Conservation (phyloP, 2,888 invertebrate species). For the Myopa tessellatipennis region DNA sequence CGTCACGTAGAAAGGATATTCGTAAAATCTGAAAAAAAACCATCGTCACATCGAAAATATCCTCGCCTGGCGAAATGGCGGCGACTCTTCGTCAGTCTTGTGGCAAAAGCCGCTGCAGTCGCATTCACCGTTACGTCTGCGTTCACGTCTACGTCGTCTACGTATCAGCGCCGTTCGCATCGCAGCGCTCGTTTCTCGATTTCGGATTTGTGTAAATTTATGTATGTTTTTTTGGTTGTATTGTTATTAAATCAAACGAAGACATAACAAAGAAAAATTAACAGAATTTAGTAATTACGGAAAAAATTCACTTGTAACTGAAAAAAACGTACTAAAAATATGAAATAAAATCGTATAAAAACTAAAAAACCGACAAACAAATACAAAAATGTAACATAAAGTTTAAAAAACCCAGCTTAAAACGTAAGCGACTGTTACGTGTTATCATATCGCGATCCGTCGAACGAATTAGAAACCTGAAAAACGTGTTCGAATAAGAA, state of each 20-base stretch:
- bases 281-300: neutral
- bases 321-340: neutral
- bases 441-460: too few species aligned
- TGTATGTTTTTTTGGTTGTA: neutral
- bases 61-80: constrained; percentile 36
- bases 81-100: constrained; percentile 48
- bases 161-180: constrained; percentile 35
- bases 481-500: neutral
- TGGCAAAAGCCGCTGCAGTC: constrained; percentile 54
- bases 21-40: neutral
- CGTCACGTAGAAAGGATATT: neutral
- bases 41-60: constrained; percentile 33
- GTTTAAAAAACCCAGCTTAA: too few species aligned
- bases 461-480: too few species aligned
- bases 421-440: too few species aligned
- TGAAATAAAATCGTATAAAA: neutral
- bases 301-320: too few species aligned
- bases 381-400: neutral
- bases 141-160: constrained; percentile 24
- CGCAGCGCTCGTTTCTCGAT: constrained; percentile 37
- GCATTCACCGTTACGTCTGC: constrained; percentile 47
- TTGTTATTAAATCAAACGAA: neutral
- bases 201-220: constrained; percentile 17
- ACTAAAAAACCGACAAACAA: neutral
- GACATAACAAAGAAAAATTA: neutral